These are phyloP conservation scores for Triplophysa yarkandensis DNA, from an alignment of 2,797 vertebrate genomes.

Conservation along the genomic window DNA sequence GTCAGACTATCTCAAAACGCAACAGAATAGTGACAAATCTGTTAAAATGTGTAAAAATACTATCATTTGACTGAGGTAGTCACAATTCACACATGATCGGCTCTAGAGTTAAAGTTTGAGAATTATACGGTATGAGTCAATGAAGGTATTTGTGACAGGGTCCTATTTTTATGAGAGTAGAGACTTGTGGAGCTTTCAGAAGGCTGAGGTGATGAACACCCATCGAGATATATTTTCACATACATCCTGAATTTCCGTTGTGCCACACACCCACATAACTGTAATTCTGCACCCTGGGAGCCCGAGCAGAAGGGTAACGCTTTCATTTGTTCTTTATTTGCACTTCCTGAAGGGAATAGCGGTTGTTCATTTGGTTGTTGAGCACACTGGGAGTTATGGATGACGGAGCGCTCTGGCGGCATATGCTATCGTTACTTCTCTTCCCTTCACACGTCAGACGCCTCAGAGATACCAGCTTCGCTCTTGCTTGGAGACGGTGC, in stretches of 20 bases:
- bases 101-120: background rate
- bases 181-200: background rate
- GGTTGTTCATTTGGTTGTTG: constrained; percentile 60
- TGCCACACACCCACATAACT: background rate
- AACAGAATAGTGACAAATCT: too few species aligned
- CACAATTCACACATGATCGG: background rate
- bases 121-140: background rate
- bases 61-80: background rate
- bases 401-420: constrained; percentile 72
- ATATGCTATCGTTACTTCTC: constrained; percentile 70
- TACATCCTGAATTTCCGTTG: background rate
- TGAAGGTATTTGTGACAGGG: background rate
- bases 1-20: too few species aligned
- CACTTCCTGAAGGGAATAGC: constrained; percentile 20
- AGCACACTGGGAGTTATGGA: constrained; percentile 67
- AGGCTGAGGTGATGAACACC: background rate
- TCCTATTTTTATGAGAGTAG: background rate
- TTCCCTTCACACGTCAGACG: constrained; percentile 30
- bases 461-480: constrained; percentile 32
- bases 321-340: constrained; percentile 2
- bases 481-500: constrained; percentile 24
- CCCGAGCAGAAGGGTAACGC: background rate
- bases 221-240: background rate
- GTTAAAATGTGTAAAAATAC: too few species aligned
- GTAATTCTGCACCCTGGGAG: constrained; percentile 5